Base-by-base conservation (phyloP, 2,113 vertebrate genomes). In the Periophthalmus modestus region DNA sequence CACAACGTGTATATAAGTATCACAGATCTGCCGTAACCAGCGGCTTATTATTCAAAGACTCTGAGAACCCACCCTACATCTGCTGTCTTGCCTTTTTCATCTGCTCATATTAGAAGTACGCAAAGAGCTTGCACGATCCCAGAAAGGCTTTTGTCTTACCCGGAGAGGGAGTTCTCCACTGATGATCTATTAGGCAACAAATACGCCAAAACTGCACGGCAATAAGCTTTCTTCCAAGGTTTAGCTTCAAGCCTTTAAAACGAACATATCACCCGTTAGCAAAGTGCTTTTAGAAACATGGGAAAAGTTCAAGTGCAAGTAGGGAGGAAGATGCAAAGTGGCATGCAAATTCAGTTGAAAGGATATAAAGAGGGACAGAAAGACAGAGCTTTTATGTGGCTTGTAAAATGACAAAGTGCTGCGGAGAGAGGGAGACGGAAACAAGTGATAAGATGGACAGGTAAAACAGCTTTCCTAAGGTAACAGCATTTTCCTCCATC, bases 371-470 rank as follows among this genome's bases (percentile, higher is more conserved):
- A 82, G 61, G 24, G 66, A 57, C 66, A 68, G 16, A 66, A 24
- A 39, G 28, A 69, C 34, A 72, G 43, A 66, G 72, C 76, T 81
- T 83, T 83, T 74, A 69, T 71, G 67, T 12, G 62, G 61, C 75
- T 73, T 48, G 52, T 79, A 63, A 77, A 74, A 66, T 79, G 74
- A 74, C 65, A 73, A 79, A 67, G 73, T 69, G 67, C 19, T 70
- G 21, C 66, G 69, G 54, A 75, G 72, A 74, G n/a, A 47, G 19
- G 57, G 65, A 69, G 74, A 73, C 19, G 52, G 68, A 80, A 58
- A 68, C 55, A 33, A 74, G 57, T 59, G 58, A 79, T 72, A 39
- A 82, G 77, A 82, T 69, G 62, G 75, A 86, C 68, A 52, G 62
- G 28, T 71, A n/a, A n/a, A n/a, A 69, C 58, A 82, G 68, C 47